Evolutionary conservation across 2,797 vertebrate genomes (phyloP), one percentile per base, ranked within the genome.

Genomic region (Manis crassicaudata): DNA sequence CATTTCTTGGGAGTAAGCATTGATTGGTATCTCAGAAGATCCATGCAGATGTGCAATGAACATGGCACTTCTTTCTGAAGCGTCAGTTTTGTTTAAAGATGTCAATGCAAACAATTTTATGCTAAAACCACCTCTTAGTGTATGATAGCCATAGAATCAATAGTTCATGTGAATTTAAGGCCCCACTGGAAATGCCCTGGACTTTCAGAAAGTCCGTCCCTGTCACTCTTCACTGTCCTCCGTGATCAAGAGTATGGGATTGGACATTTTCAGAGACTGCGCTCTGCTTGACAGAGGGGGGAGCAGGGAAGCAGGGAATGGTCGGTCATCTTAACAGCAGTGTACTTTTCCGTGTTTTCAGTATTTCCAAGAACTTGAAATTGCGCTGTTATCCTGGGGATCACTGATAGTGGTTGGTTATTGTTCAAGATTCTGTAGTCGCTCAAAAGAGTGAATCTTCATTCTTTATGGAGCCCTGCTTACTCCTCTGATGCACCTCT

Each of bases 281-380:
- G 46, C 56, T 93, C 86, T 46, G 35, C 23, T 68, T 96, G 84
- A 65, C n/a, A 77, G 6, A 68, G 56, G 46, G 56, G 46, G 25
- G 83, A 46, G 29, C 20, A 46, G 40, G 25, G 16, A 73, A 79
- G 32, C 56, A 35, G 63, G 50, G 35, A 52, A 40, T 85, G 52
- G 21, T 72, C 20, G 43, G 21, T 72, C 20, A 9, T 79, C 43
- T 58, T 75, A 27, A 58, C 43, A 84, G 52, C 12, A 58, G 14
- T 92, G 9, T 40, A 21, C 29, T 54, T 63, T 62, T 81, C 13
- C 58, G 23, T 72, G 0, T 75, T 81, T 73, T 21, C 37, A 40
- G 10, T 88, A 65, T 96, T 94, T 93, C 62, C 12, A 75, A 5
- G 29, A 94, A 27, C n/a, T 80, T 50, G 58, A 58, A 89, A 77